Evolutionary conservation across 2,797 vertebrate genomes (phyloP), one percentile per base, ranked within the genome.

Genomic region (Hydrolagus colliei): DNA sequence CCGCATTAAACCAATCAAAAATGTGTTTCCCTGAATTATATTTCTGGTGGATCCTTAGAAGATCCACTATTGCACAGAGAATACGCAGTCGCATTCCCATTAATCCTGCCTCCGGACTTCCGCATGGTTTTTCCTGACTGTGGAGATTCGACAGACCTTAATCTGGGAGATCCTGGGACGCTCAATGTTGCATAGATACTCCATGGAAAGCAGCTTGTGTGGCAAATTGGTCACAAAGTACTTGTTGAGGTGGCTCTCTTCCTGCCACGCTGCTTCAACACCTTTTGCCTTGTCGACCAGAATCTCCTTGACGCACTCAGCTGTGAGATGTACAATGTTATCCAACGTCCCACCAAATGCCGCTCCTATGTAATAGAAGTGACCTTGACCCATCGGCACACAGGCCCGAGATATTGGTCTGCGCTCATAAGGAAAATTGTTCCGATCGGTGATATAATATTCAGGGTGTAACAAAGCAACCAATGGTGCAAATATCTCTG

Each of bases 241-340:
- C 84, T 88, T 93, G 88, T 96, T 96, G 73, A 96, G 92, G 88
- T 95, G 94, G 71, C 95, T 95, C 88, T 96, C 95, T 73, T 95
- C 95, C 87, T 94, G 94, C 94, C 94, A 93, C 77, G 86, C 89
- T 0, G 95, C 95, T 91, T 94, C 89, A 86, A 95, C 90, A 2
- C 91, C 89, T 0, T 94, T 95, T 88, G 91, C 92, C 85, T 92
- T 90, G 86, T 96, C 95, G 0, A 88, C 87, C 87, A 94, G 88
- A 18, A 94, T 90, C 80, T 88, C 86, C 86, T 86, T 88, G 86
- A 94, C 91, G 88, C 95, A 95, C 73, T 88, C 88, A 86, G 87
- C 91, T 84, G 91, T 93, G 4, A 95, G 85, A 72, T 91, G 92
- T 0, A 89, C 91, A 52, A 95, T 93, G 0, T 88, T 90, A 88